phyloP scores from a whole-genome alignment of 2,113 vertebrate genomes.

The Callorhinus ursinus region DNA sequence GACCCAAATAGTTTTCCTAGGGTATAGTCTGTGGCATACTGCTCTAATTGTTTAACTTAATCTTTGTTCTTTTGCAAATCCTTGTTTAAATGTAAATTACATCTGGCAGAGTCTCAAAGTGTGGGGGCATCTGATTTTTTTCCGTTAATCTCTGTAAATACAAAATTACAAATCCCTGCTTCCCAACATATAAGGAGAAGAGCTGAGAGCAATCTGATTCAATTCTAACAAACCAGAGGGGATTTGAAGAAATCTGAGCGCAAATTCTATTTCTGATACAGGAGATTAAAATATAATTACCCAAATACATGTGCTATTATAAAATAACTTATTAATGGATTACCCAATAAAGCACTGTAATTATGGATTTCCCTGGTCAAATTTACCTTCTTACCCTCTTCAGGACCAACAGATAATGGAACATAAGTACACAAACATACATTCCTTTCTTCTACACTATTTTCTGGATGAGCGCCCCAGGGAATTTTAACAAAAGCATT shows the following conservation, averaged over 20 bases:
- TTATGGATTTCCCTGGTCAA: constrained; percentile 50
- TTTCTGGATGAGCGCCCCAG: neutral
- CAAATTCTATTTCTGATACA: constrained; percentile 56
- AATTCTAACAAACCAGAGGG: neutral
- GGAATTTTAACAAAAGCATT: constrained; percentile 63
- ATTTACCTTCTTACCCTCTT: constrained; percentile 53
- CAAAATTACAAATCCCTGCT: constrained; percentile 59
- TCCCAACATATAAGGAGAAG: constrained; percentile 25
- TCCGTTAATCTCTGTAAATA: constrained; percentile 59
- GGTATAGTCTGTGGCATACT: constrained; percentile 42
- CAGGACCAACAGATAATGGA: neutral
- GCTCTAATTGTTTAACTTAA: constrained; percentile 69
- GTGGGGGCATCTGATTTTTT: constrained; percentile 15
- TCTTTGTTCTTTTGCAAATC: constrained; percentile 61
- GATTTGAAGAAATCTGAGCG: constrained; percentile 60
- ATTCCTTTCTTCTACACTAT: constrained; percentile 27
- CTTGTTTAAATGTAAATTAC: constrained; percentile 75
- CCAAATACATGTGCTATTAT: neutral
- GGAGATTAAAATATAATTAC: constrained; percentile 56
- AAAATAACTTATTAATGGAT: constrained; percentile 55
- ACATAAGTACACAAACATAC: neutral
- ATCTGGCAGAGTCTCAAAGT: constrained; percentile 49
- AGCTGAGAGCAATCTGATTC: constrained; percentile 23
- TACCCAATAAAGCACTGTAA: constrained; percentile 24
- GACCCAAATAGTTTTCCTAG: constrained; percentile 73